Base-by-base conservation (phyloP, 2,888 invertebrate genomes). In the Diadromus collaris region DNA sequence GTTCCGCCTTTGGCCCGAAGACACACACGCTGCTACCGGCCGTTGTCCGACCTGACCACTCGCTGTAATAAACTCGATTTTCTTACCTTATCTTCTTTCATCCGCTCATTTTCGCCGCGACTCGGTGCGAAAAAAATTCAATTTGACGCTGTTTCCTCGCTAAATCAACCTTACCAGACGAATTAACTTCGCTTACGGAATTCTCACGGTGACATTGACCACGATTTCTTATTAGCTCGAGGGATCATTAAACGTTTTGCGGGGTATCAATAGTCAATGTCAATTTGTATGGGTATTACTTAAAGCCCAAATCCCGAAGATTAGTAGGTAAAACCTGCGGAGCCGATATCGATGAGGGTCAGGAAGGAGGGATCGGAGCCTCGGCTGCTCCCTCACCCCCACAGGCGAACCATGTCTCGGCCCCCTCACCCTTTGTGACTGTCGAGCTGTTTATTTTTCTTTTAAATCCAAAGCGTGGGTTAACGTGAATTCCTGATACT, bases 401-500 rank as follows among this genome's bases (percentile, higher is more conserved):
- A n/a, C n/a, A 56, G 46, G 5, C 5, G 10, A 32, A 34, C 60
- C 60, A 19, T 32, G 19, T 69, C 24, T 24, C 24, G 21, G 29
- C 6, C 44, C n/a, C 29, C 13, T 32, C 58, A 34, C 32, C 24
- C 34, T 60, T 60, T 24, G 46, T n/a, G 48, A 46, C 24, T 34
- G 60, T 48, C 9, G 60, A 13, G 19, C 34, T 34, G 29, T 51
- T 51, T 24, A 21, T 24, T 51, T 9, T 13, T 51, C 24, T 4
- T 21, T 48, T 54, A 34, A 34, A 70, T 58, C 38, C 34, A 16
- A 24, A 46, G 46, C 13, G 10, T 27, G 5, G 38, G 34, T 34
- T 64, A 32, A 69, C 64, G 69, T 19, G 48, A 44, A 21, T 70
- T 56, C n/a, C 58, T 38, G 61, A 41, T 56, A 51, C 46, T 63